These are phyloP conservation scores for Mandrillus leucophaeus DNA, from an alignment of 2,113 vertebrate species.

Conservation along the genomic window DNA sequence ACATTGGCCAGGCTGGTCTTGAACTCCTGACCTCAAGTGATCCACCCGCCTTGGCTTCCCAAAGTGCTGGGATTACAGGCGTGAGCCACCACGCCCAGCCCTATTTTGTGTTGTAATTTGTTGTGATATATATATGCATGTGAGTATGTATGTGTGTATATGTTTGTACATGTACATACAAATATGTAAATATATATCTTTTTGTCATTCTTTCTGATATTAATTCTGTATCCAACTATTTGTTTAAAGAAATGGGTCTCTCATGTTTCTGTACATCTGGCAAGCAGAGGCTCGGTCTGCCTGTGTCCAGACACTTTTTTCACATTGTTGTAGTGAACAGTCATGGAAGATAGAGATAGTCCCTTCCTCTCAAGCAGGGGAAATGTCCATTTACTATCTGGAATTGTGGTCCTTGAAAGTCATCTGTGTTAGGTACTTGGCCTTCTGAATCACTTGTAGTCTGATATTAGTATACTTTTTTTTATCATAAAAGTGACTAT, in stretches of 20 bases:
- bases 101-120: neutral
- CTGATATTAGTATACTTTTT: neutral
- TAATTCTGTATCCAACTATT: neutral
- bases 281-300: neutral
- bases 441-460: neutral
- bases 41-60: too few relatives aligned
- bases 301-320: neutral
- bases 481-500: neutral
- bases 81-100: too few relatives aligned
- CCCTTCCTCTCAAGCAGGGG: neutral
- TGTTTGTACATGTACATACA: neutral
- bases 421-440: neutral
- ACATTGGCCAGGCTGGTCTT: too few relatives aligned
- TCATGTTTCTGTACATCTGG: neutral
- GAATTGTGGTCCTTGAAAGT: neutral
- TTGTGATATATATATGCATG: neutral
- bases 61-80: too few relatives aligned
- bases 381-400: neutral
- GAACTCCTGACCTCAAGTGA: too few relatives aligned
- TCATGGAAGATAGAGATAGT: neutral
- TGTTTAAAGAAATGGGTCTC: neutral
- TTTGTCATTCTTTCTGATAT: neutral
- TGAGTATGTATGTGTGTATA: neutral
- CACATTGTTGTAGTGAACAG: neutral
- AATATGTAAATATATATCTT: neutral